These are phyloP conservation scores for Panonychus citri DNA, from an alignment of 1,140 invertebrate species.

Conservation along the genomic window DNA sequence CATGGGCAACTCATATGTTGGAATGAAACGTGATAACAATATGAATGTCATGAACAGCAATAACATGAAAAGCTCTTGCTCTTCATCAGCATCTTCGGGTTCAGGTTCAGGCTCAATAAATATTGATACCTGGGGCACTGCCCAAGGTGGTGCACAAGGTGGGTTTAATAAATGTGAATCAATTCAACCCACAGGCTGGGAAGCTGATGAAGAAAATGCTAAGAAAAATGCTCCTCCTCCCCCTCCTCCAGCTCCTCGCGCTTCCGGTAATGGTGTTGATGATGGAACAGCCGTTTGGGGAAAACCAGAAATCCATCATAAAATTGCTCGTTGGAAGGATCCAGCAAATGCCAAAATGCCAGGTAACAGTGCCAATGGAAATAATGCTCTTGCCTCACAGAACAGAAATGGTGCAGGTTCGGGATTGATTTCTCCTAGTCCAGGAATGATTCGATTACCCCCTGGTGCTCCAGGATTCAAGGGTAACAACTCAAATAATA, in stretches of 20 bases:
- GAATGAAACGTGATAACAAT: background rate
- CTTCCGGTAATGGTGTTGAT: conserved; percentile 25
- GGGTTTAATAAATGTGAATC: background rate
- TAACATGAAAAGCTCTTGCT: background rate
- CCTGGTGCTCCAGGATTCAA: conserved; percentile 7
- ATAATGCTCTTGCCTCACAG: conserved; percentile 13
- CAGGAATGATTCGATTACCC: conserved; percentile 19
- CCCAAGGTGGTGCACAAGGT: too few species aligned
- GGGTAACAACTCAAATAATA: background rate
- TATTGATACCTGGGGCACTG: too few species aligned
- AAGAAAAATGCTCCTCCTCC: background rate
- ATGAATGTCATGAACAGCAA: conserved; percentile 3
- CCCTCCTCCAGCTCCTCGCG: background rate
- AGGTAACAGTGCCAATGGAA: conserved; percentile 10
- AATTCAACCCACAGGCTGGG: conserved; percentile 4
- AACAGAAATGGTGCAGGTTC: background rate
- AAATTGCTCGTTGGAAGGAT: conserved; percentile 48
- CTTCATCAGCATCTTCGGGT: conserved; percentile 4
- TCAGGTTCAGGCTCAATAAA: background rate
- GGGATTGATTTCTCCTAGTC: conserved; percentile 10
- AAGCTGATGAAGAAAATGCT: conserved; percentile 5
- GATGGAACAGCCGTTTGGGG: conserved; percentile 86
- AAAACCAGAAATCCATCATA: conserved; percentile 33
- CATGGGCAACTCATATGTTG: background rate
- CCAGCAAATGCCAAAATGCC: background rate